These are phyloP conservation scores for Himalopsyche kuldschensis DNA, from an alignment of 2,888 invertebrate genomes.

Conservation along the genomic window DNA sequence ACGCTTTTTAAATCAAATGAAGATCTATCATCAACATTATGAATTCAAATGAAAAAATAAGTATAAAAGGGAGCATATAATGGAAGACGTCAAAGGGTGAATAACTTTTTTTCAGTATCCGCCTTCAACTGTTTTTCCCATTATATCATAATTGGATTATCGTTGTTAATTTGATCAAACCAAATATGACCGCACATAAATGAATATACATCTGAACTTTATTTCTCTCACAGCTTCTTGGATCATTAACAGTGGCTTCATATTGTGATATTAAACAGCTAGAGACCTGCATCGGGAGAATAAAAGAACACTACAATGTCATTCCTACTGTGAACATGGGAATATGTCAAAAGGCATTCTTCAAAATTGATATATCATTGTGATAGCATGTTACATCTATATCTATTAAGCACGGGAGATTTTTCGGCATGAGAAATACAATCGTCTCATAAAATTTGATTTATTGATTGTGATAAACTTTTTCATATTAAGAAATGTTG, in stretches of 20 bases:
- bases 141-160: slow-evolving; percentile 31
- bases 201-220: neutral
- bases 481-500: too few relatives aligned
- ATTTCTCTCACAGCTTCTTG: slow-evolving; percentile 1
- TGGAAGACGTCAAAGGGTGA: neutral
- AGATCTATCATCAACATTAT: neutral
- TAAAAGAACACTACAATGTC: neutral
- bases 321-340: slow-evolving; percentile 11
- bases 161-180: neutral
- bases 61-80: neutral
- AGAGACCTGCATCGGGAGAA: neutral
- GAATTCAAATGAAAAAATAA: neutral
- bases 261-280: neutral
- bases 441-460: neutral
- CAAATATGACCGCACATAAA: neutral
- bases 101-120: slow-evolving; percentile 3
- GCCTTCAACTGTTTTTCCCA: slow-evolving; percentile 25
- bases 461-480: neutral
- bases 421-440: neutral
- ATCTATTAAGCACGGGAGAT: neutral
- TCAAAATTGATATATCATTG: neutral
- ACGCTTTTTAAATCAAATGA: neutral
- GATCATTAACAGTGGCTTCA: slow-evolving; percentile 3
- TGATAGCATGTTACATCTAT: neutral
- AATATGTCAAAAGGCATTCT: neutral